Evolutionary conservation across 2,113 vertebrate species (phyloP).

Genomic region (Myrmecophaga tridactyla): DNA sequence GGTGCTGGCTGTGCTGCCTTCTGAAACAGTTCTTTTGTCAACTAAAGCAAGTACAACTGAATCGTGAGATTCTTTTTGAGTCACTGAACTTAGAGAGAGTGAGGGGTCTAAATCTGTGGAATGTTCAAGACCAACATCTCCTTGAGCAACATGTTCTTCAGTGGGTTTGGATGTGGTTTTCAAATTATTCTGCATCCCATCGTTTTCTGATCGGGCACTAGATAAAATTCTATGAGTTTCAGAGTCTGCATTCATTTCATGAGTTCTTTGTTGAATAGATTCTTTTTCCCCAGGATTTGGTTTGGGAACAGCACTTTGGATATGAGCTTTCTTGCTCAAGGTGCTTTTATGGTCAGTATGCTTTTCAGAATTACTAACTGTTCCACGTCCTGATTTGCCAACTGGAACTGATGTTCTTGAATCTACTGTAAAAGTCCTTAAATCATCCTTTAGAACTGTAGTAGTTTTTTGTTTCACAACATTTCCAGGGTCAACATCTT

Average conservation of each 20-base stretch:
- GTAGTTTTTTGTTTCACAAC: constrained; percentile 64
- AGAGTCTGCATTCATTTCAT: background rate
- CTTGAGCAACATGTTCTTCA: constrained; percentile 58
- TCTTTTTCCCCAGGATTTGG: constrained; percentile 62
- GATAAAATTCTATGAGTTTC: constrained; percentile 38
- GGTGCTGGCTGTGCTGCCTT: constrained; percentile 31
- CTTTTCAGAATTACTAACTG: constrained; percentile 66
- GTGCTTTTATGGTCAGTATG: constrained; percentile 63
- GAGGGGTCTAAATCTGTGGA: constrained; percentile 38
- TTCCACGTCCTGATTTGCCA: constrained; percentile 49
- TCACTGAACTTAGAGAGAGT: background rate
- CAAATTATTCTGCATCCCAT: constrained; percentile 68
- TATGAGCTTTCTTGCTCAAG: constrained; percentile 69
- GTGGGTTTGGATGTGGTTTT: constrained; percentile 68
- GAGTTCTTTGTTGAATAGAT: constrained; percentile 50
- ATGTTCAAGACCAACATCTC: constrained; percentile 53
- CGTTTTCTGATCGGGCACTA: constrained; percentile 56
- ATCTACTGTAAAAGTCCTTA: constrained; percentile 54
- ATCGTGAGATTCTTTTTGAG: constrained; percentile 42
- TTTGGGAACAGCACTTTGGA: constrained; percentile 65
- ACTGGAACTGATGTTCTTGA: background rate
- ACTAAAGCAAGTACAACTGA: background rate
- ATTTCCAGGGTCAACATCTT: constrained; percentile 56
- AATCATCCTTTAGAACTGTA: constrained; percentile 55
- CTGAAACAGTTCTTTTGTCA: constrained; percentile 25